These are phyloP conservation scores for Anolis carolinensis DNA, from an alignment of 2,113 vertebrate species.

Conservation along the genomic window DNA sequence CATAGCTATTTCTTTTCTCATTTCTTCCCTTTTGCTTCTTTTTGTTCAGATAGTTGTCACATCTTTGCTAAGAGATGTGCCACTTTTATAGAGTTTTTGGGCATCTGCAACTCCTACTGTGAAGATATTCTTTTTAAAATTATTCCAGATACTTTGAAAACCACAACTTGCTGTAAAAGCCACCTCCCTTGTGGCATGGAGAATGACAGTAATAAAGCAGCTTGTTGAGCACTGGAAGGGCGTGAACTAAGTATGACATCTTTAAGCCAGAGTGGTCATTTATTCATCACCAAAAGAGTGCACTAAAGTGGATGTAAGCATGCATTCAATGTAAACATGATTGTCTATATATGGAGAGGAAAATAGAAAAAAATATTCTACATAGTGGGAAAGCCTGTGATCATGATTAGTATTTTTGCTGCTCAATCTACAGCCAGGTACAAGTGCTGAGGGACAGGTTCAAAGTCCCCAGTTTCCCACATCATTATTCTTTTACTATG, in stretches of 20 bases:
- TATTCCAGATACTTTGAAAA: slow-evolving; percentile 39
- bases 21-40: slow-evolving; percentile 49
- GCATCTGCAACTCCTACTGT: slow-evolving; percentile 30
- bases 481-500: neutral
- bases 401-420: neutral
- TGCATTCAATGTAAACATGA: neutral
- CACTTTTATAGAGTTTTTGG: slow-evolving; percentile 58
- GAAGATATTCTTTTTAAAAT: slow-evolving; percentile 50
- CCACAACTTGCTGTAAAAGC: slow-evolving; percentile 40
- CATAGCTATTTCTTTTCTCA: slow-evolving; percentile 55
- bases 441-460: neutral
- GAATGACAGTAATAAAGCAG: neutral
- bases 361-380: neutral
- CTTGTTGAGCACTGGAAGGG: neutral
- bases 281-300: neutral
- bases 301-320: neutral
- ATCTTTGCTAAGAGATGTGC: slow-evolving; percentile 55
- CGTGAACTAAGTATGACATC: neutral
- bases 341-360: no score
- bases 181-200: slow-evolving; percentile 12
- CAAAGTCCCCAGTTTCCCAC: neutral
- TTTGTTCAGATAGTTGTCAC: slow-evolving; percentile 63
- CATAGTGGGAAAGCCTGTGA: neutral
- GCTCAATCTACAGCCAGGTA: neutral
- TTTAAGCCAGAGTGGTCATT: neutral